These are phyloP conservation scores for Cyrtorhinus lividipennis DNA, from an alignment of 1,140 invertebrate species.

Conservation along the genomic window DNA sequence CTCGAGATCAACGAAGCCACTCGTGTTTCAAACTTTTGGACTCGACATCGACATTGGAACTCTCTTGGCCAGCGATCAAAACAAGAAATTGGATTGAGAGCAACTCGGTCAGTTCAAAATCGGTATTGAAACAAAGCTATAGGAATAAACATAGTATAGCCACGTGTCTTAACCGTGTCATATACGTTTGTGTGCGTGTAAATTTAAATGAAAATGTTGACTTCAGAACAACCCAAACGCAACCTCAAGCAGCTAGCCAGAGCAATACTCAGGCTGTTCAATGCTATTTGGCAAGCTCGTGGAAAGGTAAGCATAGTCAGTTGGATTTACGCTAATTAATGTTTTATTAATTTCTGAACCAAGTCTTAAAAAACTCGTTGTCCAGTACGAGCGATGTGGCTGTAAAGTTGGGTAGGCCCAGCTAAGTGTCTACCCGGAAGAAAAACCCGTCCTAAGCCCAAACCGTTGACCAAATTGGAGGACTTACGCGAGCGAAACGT, in stretches of 20 bases:
- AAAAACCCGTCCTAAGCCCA: slow-evolving; percentile 72
- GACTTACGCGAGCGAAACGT: slow-evolving; percentile 75
- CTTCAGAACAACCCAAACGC: slow-evolving; percentile 43
- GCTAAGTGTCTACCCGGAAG: slow-evolving; percentile 84
- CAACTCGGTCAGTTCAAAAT: slow-evolving; percentile 38
- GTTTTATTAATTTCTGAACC: no score
- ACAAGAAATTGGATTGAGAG: slow-evolving; percentile 45
- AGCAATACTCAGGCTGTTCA: slow-evolving; percentile 73
- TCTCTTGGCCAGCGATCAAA: slow-evolving; percentile 48
- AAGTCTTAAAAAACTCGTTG: no score
- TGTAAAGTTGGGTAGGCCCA: slow-evolving; percentile 58
- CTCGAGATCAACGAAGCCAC: slow-evolving; percentile 34
- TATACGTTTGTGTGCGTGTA: no score
- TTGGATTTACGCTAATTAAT: no score
- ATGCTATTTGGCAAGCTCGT: slow-evolving; percentile 75
- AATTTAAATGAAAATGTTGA: no score
- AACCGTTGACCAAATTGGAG: slow-evolving; percentile 85
- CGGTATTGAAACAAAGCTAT: slow-evolving; percentile 17
- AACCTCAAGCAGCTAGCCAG: slow-evolving; percentile 52
- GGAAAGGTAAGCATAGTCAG: no score
- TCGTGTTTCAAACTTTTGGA: slow-evolving; percentile 57
- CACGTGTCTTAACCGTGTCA: no score
- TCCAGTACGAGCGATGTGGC: slow-evolving; percentile 86
- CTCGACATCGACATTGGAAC: slow-evolving; percentile 53
- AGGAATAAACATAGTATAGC: background rate